Base-by-base conservation (phyloP, 2,888 invertebrate species). In the Alsophila aescularia region DNA sequence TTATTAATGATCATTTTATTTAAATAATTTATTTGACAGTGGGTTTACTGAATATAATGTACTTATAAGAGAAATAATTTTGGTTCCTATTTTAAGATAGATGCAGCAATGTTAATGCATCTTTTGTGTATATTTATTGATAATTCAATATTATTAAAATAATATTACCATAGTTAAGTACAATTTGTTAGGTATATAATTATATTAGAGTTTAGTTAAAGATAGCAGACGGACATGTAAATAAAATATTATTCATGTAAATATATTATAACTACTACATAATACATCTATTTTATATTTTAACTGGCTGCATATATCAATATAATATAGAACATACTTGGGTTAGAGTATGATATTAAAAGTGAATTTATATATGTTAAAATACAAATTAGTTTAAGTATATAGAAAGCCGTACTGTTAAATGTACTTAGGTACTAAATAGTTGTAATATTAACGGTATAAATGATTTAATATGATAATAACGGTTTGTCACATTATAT, bases 71-170 rank as follows among this genome's bases (percentile, higher is more conserved):
- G 71, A 51, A 42, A 56, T 45, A 45, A 80, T 85, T 90, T 91
- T 90, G 89, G 90, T 91, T 91, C 90, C 90, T 91, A 91, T 87
- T 77, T 77, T 90, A 88, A 87, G 87, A 83, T 88, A 86, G 78
- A 80, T 68, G 74, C 78, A 77, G 69, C 69, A 66, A 63, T 43
- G 70, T 72, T 74, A 70, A 72, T 64, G 79, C 75, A 79, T 85
- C 81, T 86, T 73, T 67, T 32, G 5, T 80, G 77, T 87, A 83
- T 87, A 86, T 87, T 85, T 83, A 85, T 85, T 83, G 48, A 71
- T 69, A 69, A 72, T 61, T 64, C 58, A 62, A 63, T 21, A 36
- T 35, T 35, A 44, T 24, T 35, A 18, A 18, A 15, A 18, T 24
- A 44, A 12, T 44, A 34, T 70, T 68, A 62, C 69, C 60, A 61